Base-by-base conservation (phyloP, 2,113 vertebrate genomes). In the Datnioides undecimradiatus region DNA sequence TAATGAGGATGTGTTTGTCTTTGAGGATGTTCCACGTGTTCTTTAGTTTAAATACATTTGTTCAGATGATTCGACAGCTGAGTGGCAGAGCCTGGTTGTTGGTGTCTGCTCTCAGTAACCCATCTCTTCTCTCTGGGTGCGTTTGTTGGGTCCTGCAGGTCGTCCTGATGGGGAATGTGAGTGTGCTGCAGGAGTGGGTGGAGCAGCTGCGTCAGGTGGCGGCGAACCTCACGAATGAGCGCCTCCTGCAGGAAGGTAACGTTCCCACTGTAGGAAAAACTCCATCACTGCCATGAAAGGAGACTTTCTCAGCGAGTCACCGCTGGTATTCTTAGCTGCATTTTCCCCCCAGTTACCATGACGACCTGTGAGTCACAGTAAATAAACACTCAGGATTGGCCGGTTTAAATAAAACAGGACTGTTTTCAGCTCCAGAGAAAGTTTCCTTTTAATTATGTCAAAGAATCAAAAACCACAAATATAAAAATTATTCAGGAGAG, bases 201-300 rank as follows among this genome's bases (percentile, higher is more conserved):
- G 76, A 87, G 52, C 23, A 48, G 72, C 87, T 92, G 29, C 88
- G 40, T 43, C 60, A 83, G 76, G 88, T 11, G 8, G 45, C 82
- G 85, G 76, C 73, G 0, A 94, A 94, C 84, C 92, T 94, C 52
- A 94, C 87, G 6, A 38, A 48, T n/a, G 67, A 70, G 74, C 57
- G 92, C 45, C 0, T 16, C 12, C 71, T 79, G 38, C 83, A 85
- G 75, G 68, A 89, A 91, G 94, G 94, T 95, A 91, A 75, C n/a
- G n/a, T n/a, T n/a, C n/a, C n/a, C n/a, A n/a, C n/a, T n/a, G 58
- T 59, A 59, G 92, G 92, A 94, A 94, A 93, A 89, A 74, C 75
- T 62, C 31, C 72, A 54, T 89, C 85, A 82, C 71, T 45, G 73
- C 88, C 83, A 83, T 91, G 89, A 93, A 93, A 91, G 91, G 90